A percentile compares a stretch with the other conserved stretches of the same genome.
Conservation (phyloP, 1,140 invertebrate genomes). For the Caenorhabditis briggsae region DNA sequence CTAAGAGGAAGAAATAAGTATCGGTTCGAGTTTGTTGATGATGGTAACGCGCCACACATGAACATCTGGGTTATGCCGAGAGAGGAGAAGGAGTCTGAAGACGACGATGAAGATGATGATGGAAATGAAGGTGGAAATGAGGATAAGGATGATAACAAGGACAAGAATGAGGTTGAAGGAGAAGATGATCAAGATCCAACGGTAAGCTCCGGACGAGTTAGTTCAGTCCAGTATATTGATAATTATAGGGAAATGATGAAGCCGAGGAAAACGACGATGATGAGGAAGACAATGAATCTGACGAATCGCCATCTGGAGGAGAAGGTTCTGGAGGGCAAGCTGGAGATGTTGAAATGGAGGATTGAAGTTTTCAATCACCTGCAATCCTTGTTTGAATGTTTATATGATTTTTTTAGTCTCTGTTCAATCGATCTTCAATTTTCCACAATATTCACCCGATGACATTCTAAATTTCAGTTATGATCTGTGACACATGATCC, state of each 20-base stretch:
- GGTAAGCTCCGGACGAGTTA: background rate
- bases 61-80: conserved; percentile 38
- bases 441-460: background rate
- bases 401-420: no score
- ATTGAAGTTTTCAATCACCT: background rate
- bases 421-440: background rate
- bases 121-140: background rate
- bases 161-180: background rate
- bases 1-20: conserved; percentile 1
- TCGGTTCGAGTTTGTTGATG: conserved; percentile 13
- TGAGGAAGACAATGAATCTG: background rate
- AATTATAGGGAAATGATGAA: no score
- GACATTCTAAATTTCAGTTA: no score
- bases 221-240: no score
- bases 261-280: background rate
- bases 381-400: no score
- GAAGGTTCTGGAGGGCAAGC: conserved; percentile 61
- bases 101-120: conserved; percentile 26
- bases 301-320: background rate
- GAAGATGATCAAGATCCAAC: background rate
- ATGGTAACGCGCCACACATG: background rate
- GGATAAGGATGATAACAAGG: background rate
- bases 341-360: conserved; percentile 58
- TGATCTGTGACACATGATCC: background rate
- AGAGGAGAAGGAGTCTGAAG: conserved; percentile 17